phyloP scores from a whole-genome alignment of 2,888 invertebrate genomes.

The Smittia aterrima region DNA sequence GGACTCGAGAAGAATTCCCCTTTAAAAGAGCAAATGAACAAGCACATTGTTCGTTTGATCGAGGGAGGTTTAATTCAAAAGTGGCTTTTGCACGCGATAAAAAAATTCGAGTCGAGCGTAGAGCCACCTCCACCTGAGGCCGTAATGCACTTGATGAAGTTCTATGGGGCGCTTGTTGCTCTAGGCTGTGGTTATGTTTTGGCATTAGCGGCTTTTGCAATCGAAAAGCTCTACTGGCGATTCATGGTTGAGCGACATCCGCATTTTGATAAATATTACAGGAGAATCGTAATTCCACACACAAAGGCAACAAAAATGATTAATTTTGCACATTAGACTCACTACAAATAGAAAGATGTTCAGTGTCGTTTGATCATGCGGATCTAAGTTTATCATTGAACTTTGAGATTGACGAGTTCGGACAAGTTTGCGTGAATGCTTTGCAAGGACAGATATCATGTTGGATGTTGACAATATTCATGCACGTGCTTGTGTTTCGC shows the following conservation, averaged over 20 bases:
- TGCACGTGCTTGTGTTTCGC: not conserved
- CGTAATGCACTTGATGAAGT: slow-evolving; percentile 72
- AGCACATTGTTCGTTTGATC: slow-evolving; percentile 63
- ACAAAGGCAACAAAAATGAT: not conserved
- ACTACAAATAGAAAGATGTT: not conserved
- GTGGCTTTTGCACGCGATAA: slow-evolving; percentile 74
- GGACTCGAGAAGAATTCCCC: slow-evolving; percentile 82
- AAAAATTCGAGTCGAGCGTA: slow-evolving; percentile 57
- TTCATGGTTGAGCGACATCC: slow-evolving; percentile 65
- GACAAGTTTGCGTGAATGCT: not conserved
- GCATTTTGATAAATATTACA: slow-evolving; percentile 65
- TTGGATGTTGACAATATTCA: not conserved
- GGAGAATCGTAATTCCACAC: not conserved
- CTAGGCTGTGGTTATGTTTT: slow-evolving; percentile 67
- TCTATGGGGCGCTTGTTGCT: slow-evolving; percentile 74
- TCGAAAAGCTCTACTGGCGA: slow-evolving; percentile 68
- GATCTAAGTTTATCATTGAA: not conserved
- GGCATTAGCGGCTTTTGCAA: slow-evolving; percentile 58
- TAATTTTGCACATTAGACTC: too few relatives aligned
- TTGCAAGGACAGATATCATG: not conserved
- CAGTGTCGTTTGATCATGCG: not conserved
- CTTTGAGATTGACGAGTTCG: not conserved
- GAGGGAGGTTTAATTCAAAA: slow-evolving; percentile 77
- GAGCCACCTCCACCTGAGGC: slow-evolving; percentile 67
- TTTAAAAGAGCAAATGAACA: slow-evolving; percentile 66